Evolutionary conservation across 2,888 invertebrate species (phyloP).

Genomic region (Drosophila macrospina): DNA sequence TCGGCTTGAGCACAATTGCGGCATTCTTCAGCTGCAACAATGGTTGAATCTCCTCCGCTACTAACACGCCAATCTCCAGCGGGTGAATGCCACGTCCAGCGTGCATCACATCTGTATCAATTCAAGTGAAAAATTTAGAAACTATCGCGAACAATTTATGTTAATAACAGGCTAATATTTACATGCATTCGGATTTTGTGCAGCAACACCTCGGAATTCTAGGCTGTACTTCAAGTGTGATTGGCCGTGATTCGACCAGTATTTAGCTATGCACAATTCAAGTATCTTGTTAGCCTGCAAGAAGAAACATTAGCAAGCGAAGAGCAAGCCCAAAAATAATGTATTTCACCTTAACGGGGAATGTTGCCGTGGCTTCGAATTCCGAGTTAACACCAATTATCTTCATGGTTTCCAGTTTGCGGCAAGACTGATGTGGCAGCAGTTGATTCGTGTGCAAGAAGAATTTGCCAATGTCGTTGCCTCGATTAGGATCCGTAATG

Average conservation of each 20-base stretch:
- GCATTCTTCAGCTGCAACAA: conserved; percentile 90
- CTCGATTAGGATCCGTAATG: conserved; percentile 87
- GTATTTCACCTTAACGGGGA: conserved; percentile 87
- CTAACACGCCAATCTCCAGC: conserved; percentile 89
- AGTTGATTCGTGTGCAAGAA: conserved; percentile 95
- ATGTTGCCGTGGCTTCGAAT: conserved; percentile 89
- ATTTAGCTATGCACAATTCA: conserved; percentile 96
- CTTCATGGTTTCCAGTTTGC: conserved; percentile 87
- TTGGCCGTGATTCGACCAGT: conserved; percentile 96
- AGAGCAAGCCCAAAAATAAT: no score
- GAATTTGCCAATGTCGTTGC: conserved; percentile 91
- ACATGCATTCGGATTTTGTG: conserved; percentile 87
- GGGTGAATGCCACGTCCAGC: conserved; percentile 91
- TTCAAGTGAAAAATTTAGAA: not conserved
- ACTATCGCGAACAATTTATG: not conserved
- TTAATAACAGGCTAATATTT: conserved; percentile 55
- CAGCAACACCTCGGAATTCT: conserved; percentile 91
- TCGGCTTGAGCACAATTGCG: conserved; percentile 92
- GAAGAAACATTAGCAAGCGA: not conserved
- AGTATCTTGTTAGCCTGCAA: conserved; percentile 90
- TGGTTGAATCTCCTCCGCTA: conserved; percentile 92
- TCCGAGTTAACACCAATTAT: conserved; percentile 88
- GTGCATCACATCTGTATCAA: conserved; percentile 88
- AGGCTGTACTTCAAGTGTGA: conserved; percentile 90
- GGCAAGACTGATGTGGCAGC: conserved; percentile 92